phyloP scores from a whole-genome alignment of 2,113 vertebrate species.

The Microtus montanus region DNA sequence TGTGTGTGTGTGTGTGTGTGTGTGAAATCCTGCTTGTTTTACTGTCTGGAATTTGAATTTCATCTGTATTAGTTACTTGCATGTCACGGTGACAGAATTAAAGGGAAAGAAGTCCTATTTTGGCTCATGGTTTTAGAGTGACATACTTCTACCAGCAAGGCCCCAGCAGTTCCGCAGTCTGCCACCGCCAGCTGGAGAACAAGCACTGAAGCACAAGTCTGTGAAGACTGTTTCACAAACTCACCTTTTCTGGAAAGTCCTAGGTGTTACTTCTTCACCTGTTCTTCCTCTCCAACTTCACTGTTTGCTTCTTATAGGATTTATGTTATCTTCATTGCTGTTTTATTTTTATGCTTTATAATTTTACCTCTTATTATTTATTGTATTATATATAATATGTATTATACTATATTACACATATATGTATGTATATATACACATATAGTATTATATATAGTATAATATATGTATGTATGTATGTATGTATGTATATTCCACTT shows the following conservation, averaged over 20 bases:
- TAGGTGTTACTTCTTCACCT: slow-evolving; percentile 18
- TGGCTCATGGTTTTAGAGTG: neutral
- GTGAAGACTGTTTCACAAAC: neutral
- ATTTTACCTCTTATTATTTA: neutral
- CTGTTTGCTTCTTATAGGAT: slow-evolving; percentile 17
- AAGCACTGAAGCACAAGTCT: neutral
- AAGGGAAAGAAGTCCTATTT: neutral
- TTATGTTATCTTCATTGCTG: neutral
- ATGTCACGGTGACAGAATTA: neutral
- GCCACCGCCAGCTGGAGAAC: neutral
- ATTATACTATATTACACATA: neutral
- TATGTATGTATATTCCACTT: neutral
- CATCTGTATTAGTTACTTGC: neutral
- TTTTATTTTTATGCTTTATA: slow-evolving; percentile 8
- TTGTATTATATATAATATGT: neutral
- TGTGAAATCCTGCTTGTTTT: too few relatives aligned
- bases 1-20: too few relatives aligned
- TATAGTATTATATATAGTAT: neutral
- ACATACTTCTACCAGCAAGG: neutral
- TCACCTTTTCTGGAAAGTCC: neutral
- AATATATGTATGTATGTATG: neutral
- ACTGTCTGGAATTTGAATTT: neutral
- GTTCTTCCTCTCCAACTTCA: neutral
- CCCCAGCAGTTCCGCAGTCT: neutral
- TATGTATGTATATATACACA: neutral